Percentiles rank a stretch among this genome's conserved stretches.
phyloP scores from a whole-genome alignment of 2,888 invertebrate species.

The Apamea crenata region DNA sequence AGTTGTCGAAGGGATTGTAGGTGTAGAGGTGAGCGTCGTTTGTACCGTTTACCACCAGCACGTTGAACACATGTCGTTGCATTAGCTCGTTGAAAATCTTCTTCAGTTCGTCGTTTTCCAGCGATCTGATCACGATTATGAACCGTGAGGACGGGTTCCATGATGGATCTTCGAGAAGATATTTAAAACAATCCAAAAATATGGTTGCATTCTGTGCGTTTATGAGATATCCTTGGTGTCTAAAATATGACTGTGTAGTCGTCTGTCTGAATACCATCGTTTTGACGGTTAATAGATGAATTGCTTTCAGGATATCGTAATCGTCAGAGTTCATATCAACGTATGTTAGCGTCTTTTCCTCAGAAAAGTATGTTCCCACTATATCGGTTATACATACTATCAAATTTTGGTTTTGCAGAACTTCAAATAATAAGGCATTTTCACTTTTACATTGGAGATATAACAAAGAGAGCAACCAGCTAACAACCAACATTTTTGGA shows the following conservation, averaged over 20 bases:
- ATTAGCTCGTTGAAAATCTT: conserved; percentile 74
- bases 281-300: conserved; percentile 48
- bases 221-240: conserved; percentile 68
- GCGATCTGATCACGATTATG: conserved; percentile 68
- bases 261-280: conserved; percentile 32
- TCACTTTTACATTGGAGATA: conserved; percentile 9
- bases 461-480: conserved; percentile 31
- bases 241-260: not conserved
- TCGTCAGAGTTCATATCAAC: not conserved
- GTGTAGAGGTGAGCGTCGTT: conserved; percentile 72
- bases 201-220: conserved; percentile 52
- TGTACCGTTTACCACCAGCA: conserved; percentile 72
- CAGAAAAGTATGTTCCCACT: conserved; percentile 60
- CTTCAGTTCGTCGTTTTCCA: conserved; percentile 57
- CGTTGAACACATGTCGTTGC: conserved; percentile 68
- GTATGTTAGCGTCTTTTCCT: conserved; percentile 52
- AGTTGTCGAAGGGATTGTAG: conserved; percentile 80
- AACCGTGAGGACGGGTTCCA: conserved; percentile 77
- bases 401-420: conserved; percentile 2
- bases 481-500: conserved; percentile 57
- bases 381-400: conserved; percentile 55
- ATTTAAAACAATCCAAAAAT: conserved; percentile 62
- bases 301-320: conserved; percentile 34
- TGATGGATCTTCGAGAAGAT: conserved; percentile 63
- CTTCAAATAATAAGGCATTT: not conserved